These are phyloP conservation scores for Drosophila sechellia DNA, from an alignment of 1,140 invertebrate genomes.

Conservation along the genomic window DNA sequence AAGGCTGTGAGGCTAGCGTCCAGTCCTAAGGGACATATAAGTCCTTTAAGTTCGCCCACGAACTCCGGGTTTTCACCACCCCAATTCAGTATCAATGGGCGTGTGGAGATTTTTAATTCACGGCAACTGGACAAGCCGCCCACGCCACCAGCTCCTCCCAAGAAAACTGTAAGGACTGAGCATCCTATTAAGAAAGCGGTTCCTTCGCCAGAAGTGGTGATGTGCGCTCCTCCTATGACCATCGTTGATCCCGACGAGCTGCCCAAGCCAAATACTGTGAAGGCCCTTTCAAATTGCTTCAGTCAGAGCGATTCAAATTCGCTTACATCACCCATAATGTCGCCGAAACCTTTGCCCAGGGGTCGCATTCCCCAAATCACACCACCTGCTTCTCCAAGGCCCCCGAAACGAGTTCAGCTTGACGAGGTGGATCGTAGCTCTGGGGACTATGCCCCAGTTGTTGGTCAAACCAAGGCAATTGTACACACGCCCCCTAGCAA, in stretches of 20 bases:
- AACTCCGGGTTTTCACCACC: conserved; percentile 33
- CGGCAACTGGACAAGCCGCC: conserved; percentile 57
- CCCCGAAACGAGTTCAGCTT: conserved; percentile 19
- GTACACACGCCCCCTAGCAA: conserved; percentile 66
- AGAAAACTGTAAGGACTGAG: conserved; percentile 39
- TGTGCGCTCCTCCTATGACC: conserved; percentile 76
- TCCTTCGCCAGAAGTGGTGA: conserved; percentile 60
- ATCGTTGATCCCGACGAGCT: conserved; percentile 75
- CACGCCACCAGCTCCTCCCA: conserved; percentile 62
- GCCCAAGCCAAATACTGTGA: conserved; percentile 79
- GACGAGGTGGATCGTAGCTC: conserved; percentile 64
- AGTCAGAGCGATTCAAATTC: conserved; percentile 17
- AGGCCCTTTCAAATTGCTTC: conserved; percentile 76
- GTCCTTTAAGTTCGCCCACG: conserved; percentile 15
- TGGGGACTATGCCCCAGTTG: conserved; percentile 64
- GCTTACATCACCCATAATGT: conserved; percentile 16
- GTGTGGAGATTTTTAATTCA: conserved; percentile 81
- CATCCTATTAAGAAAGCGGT: conserved; percentile 4
- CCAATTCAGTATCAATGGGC: conserved; percentile 77
- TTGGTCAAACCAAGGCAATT: conserved; percentile 60
- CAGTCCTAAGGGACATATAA: conserved; percentile 14
- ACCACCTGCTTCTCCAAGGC: conserved; percentile 68
- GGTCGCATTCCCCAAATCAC: conserved; percentile 79
- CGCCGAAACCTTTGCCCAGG: conserved; percentile 67
- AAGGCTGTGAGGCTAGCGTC: conserved; percentile 52